Evolutionary conservation across 2,113 vertebrate genomes (phyloP), one percentile per base, ranked within the genome.

Genomic region (Lutjanus erythropterus): DNA sequence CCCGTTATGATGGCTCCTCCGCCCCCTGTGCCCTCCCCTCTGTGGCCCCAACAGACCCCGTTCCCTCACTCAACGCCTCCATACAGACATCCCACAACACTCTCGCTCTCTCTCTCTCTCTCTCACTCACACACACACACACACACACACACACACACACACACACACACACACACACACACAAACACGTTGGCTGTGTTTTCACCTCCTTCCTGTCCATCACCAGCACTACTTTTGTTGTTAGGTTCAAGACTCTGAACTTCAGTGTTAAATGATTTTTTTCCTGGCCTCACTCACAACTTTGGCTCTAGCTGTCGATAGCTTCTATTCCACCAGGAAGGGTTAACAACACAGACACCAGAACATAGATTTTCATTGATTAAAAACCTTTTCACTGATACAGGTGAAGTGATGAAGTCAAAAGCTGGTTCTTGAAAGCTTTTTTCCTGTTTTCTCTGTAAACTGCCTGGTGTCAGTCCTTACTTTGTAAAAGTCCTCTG

Each of bases 1-100:
- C 86, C 80, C 81, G 77, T 92, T 88, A 83, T 88, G 87, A 91
- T 90, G 76, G 84, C 78, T 88, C 73, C 79, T 88, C 91, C 83
- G 35, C 90, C 89, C 83, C 56, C 59, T 50, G 50, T 86, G 68
- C 55, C 71, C 53, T 69, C 84, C 78, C 81, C 82, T 85, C 65
- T 75, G 71, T 77, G 78, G 83, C 88, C 83, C 83, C 85, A 78
- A 55, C 73, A 86, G 81, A 81, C 83, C 83, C 67, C 56, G 71
- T 59, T 75, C 66, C 59, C 61, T 74, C 64, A 39, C 21, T 84
- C 46, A 25, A 19, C 6, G 1, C 64, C 29, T 50, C 60, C 44
- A 25, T 4, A 42, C 61, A 76, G 35, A 46, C 55, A 39, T 15
- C 6, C n/a, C 29, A 58, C 41, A 37, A 56, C 37, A 29, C 21